A percentile compares a stretch with the other conserved stretches of the same genome.
These are phyloP conservation scores for Phainopepla nitens DNA, from an alignment of 2,113 vertebrate species.

Conservation along the genomic window DNA sequence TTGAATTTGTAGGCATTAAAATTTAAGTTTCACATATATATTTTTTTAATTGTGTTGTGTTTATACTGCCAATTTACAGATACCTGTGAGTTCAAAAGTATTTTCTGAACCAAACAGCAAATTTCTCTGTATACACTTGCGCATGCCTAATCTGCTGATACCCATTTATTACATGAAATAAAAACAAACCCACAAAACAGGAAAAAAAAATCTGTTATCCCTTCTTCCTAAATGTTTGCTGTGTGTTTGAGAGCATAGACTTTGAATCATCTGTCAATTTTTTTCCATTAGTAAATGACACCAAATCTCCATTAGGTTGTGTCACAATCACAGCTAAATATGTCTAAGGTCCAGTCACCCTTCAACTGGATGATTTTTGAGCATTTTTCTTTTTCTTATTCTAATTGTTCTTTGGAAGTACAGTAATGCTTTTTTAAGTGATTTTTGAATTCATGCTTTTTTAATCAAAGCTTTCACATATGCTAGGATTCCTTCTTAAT, in stretches of 20 bases:
- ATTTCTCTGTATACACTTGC: not conserved
- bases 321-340: not conserved
- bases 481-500: not conserved
- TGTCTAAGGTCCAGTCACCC: not conserved
- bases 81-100: not conserved
- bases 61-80: not conserved
- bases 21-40: not conserved
- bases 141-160: not conserved
- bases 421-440: not conserved
- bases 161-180: not conserved
- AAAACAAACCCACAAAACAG: not conserved
- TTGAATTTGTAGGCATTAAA: not conserved
- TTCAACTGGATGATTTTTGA: not conserved
- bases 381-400: not conserved
- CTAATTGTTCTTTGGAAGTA: not conserved
- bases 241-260: rapidly evolving
- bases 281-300: not conserved
- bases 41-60: rapidly evolving
- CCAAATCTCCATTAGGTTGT: not conserved
- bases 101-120: not conserved
- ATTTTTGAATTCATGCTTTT: not conserved
- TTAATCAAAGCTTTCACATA: not conserved
- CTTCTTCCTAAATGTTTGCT: not conserved
- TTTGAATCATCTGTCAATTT: not conserved
- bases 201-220: not conserved